Percentiles rank a stretch among this genome's conserved stretches.
phyloP scores from a whole-genome alignment of 2,113 vertebrate species.

The Rattus norvegicus region DNA sequence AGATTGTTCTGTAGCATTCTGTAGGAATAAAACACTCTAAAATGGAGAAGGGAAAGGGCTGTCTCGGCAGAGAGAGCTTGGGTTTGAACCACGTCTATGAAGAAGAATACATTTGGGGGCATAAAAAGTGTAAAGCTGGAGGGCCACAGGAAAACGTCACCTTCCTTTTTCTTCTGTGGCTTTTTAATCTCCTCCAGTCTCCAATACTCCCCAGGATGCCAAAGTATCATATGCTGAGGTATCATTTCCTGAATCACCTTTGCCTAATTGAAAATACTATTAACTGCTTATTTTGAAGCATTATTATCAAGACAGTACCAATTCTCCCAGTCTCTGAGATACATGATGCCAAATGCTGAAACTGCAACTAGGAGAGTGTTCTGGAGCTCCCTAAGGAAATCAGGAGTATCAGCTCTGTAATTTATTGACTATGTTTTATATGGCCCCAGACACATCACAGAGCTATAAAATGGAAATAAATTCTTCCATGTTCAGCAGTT shows the following conservation, averaged over 20 bases:
- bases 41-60: background rate
- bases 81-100: background rate
- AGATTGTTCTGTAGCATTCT: background rate
- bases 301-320: background rate
- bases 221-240: background rate
- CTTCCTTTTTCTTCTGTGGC: background rate
- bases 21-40: background rate
- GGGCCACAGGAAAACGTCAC: background rate
- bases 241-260: background rate
- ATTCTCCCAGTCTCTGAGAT: constrained; percentile 2
- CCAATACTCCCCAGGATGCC: background rate
- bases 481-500: background rate
- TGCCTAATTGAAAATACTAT: background rate
- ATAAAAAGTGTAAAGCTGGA: background rate
- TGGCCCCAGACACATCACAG: background rate
- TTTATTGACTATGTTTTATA: background rate
- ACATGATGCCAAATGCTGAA: constrained; percentile 19
- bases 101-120: background rate
- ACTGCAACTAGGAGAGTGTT: background rate
- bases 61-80: background rate
- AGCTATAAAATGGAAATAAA: constrained; percentile 24
- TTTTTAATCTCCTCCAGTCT: background rate
- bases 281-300: background rate
- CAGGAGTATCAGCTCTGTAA: constrained; percentile 30
- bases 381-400: constrained; percentile 54